Conservation (phyloP, 2,113 vertebrate genomes). For the Emydocephalus ijimae region DNA sequence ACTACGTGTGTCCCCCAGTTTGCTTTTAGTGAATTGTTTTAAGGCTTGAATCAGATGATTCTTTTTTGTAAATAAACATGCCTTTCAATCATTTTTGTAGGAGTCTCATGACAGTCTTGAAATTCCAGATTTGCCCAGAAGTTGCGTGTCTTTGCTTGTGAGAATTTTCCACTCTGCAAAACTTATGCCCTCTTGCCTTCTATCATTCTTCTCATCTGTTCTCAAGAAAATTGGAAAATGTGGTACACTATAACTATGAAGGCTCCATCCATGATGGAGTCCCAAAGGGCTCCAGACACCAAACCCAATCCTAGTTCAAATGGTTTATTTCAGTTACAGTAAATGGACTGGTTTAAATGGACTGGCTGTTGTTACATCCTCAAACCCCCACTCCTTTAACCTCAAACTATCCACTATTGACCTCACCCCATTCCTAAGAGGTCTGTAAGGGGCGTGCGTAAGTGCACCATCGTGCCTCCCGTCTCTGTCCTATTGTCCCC, state of each 20-base stretch:
- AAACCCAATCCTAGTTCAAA: background rate
- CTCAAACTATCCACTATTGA: too few relatives aligned
- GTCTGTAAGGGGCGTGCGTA: too few relatives aligned
- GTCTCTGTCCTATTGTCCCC: too few relatives aligned
- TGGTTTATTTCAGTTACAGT: background rate
- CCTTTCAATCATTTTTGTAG: background rate
- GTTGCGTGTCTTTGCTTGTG: background rate
- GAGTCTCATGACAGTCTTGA: background rate
- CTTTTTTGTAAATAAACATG: background rate
- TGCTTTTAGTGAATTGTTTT: background rate
- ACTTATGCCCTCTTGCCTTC: background rate
- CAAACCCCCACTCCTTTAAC: too few relatives aligned
- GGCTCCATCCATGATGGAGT: background rate
- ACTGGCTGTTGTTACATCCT: too few relatives aligned
- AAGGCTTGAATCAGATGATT: background rate
- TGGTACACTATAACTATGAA: background rate
- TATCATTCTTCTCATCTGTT: background rate
- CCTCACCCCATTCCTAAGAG: too few relatives aligned
- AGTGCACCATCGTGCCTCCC: too few relatives aligned
- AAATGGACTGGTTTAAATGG: background rate
- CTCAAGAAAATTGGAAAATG: background rate
- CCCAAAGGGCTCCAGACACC: background rate
- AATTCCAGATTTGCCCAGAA: background rate
- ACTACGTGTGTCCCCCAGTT: background rate
- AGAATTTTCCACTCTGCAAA: background rate